Percentiles rank a stretch among this genome's conserved stretches.
These are phyloP conservation scores for Andrena flavipes DNA, from an alignment of 2,888 invertebrate genomes.

Conservation along the genomic window DNA sequence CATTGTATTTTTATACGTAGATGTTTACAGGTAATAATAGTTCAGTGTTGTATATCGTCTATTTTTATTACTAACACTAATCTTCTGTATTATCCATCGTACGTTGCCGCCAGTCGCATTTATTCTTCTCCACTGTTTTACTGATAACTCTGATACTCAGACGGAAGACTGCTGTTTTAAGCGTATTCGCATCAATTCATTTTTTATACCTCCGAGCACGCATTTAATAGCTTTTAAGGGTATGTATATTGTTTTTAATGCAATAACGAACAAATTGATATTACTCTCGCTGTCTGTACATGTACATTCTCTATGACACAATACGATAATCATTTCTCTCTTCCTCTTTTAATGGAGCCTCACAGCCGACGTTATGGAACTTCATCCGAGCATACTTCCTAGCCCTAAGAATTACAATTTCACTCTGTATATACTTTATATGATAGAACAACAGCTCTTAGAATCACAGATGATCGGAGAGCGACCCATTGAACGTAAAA, in stretches of 20 bases:
- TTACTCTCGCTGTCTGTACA: conserved; percentile 17
- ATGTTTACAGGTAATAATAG: conserved; percentile 44
- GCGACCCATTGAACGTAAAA: conserved; percentile 46
- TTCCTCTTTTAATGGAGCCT: conserved; percentile 15
- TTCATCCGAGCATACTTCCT: conserved; percentile 60
- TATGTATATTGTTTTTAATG: conserved; percentile 28
- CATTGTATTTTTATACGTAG: conserved; percentile 56
- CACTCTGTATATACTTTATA: conserved; percentile 65
- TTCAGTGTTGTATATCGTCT: conserved; percentile 44
- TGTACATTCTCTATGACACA: background rate
- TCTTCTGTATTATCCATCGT: conserved; percentile 61
- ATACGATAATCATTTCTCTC: background rate
- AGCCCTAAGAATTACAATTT: conserved; percentile 59
- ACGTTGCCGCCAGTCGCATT: conserved; percentile 19
- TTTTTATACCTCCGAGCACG: conserved; percentile 37
- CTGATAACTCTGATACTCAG: conserved; percentile 8
- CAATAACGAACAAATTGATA: conserved; percentile 32
- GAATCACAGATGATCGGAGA: conserved; percentile 48
- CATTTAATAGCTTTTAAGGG: conserved; percentile 13
- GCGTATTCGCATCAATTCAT: conserved; percentile 15
- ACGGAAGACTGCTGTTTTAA: conserved; percentile 36
- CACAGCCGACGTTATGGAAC: conserved; percentile 34
- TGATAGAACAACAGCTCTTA: conserved; percentile 45
- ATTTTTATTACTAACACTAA: conserved; percentile 38
- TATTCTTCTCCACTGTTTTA: conserved; percentile 20